These are phyloP conservation scores for Carabus problematicus DNA, from an alignment of 2,888 invertebrate genomes.

Conservation along the genomic window DNA sequence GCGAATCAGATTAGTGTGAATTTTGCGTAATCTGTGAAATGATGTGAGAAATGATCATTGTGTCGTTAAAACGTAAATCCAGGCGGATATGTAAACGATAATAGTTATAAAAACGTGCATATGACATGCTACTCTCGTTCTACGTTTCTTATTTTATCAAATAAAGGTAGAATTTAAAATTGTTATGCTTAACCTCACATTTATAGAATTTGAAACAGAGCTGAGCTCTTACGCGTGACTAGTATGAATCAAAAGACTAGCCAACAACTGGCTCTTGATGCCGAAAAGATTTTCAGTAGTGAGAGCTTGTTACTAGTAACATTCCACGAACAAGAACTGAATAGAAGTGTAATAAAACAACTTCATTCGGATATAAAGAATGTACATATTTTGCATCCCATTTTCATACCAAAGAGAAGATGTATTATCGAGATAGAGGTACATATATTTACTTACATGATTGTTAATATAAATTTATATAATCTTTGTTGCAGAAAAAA, in stretches of 20 bases:
- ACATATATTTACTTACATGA: background rate
- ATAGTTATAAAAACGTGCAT: no score
- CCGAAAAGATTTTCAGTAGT: slow-evolving; percentile 33
- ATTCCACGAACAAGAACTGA: slow-evolving; percentile 21
- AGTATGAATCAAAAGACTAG: background rate
- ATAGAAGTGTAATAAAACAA: slow-evolving; percentile 26
- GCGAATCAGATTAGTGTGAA: no score
- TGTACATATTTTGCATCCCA: slow-evolving; percentile 31
- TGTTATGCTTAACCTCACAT: no score
- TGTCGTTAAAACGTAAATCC: no score
- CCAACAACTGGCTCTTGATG: slow-evolving; percentile 23
- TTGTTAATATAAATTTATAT: background rate
- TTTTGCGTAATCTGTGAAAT: no score
- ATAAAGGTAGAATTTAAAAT: no score
- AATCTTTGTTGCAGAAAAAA: slow-evolving; percentile 21
- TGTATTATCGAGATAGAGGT: slow-evolving; percentile 29
- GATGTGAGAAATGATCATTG: no score
- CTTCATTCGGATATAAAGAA: slow-evolving; percentile 19
- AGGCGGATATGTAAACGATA: no score
- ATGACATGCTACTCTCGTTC: no score
- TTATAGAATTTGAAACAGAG: no score
- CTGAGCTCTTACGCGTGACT: no score
- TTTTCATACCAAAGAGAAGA: slow-evolving; percentile 25
- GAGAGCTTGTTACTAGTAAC: slow-evolving; percentile 27
- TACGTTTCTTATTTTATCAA: no score